Evolutionary conservation across 2,797 vertebrate species (phyloP).

Genomic region (Arrhamphus sclerolepis): DNA sequence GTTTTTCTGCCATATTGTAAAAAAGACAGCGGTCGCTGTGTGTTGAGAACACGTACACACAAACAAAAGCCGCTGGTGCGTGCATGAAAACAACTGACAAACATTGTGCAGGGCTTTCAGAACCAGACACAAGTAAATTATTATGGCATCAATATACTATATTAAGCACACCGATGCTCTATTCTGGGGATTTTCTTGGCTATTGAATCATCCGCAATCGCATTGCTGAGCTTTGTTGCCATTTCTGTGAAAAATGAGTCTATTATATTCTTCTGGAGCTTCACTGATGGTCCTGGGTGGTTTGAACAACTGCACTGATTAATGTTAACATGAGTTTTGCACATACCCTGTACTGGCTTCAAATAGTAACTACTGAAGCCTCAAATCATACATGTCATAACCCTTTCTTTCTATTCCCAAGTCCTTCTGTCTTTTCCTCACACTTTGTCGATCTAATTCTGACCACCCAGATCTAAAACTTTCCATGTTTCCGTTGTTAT

Average conservation of each 20-base stretch:
- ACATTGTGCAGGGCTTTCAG: constrained; percentile 13
- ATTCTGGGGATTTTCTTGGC: constrained; percentile 40
- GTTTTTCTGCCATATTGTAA: constrained; percentile 12
- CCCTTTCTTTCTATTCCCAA: constrained; percentile 21
- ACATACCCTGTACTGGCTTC: constrained; percentile 74
- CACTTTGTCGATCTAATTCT: constrained; percentile 41
- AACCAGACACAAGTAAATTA: constrained; percentile 47
- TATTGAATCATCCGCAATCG: constrained; percentile 55
- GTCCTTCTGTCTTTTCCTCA: constrained; percentile 13
- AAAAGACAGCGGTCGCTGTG: constrained; percentile 16
- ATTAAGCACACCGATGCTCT: constrained; percentile 53
- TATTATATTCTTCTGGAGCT: constrained; percentile 62
- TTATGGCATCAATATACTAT: constrained; percentile 39
- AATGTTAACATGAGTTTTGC: constrained; percentile 73
- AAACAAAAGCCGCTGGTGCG: constrained; percentile 8
- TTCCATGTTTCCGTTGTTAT: constrained; percentile 59
- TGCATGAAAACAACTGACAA: constrained; percentile 11
- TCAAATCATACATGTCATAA: constrained; percentile 60
- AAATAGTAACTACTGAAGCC: constrained; percentile 66
- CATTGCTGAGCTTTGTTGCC: constrained; percentile 52
- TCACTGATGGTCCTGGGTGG: constrained; percentile 66
- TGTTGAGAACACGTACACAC: constrained; percentile 9
- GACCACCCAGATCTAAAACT: constrained; percentile 55
- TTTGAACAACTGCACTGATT: constrained; percentile 70
- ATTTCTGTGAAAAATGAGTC: constrained; percentile 64